These are phyloP conservation scores for Hemithea aestivaria DNA, from an alignment of 2,888 invertebrate genomes.

Conservation along the genomic window DNA sequence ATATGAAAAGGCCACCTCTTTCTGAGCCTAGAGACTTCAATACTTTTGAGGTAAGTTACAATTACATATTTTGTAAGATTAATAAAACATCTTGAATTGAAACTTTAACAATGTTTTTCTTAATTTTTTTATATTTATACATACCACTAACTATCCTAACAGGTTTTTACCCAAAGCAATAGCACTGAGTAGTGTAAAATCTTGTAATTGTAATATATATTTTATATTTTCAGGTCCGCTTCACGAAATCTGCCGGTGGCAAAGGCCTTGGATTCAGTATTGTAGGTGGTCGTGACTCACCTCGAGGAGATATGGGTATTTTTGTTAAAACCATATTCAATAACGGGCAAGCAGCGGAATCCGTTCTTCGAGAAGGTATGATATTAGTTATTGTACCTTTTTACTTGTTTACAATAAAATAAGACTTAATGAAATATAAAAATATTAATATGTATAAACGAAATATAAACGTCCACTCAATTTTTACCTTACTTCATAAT, in stretches of 20 bases:
- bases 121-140: neutral
- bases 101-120: too few relatives aligned
- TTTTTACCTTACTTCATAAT: constrained; percentile 4
- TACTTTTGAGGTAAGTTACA: constrained; percentile 59
- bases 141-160: neutral
- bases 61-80: too few relatives aligned
- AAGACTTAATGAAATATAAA: too few relatives aligned
- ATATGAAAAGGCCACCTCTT: constrained; percentile 53
- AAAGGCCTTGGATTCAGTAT: constrained; percentile 94
- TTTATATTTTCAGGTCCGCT: constrained; percentile 73
- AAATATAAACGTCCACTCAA: neutral
- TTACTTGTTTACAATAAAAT: neutral
- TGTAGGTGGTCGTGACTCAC: constrained; percentile 92
- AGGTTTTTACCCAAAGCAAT: too few relatives aligned
- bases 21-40: constrained; percentile 68
- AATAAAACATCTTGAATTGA: too few relatives aligned
- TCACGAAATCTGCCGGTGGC: constrained; percentile 89
- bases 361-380: constrained; percentile 89
- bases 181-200: too few relatives aligned
- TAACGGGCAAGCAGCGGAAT: constrained; percentile 91
- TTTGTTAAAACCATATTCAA: constrained; percentile 93
- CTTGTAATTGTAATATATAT: neutral
- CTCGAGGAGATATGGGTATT: constrained; percentile 91
- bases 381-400: neutral
- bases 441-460: too few relatives aligned